These are phyloP conservation scores for Nycticorax nycticorax DNA, from an alignment of 2,113 vertebrate species.

Conservation along the genomic window DNA sequence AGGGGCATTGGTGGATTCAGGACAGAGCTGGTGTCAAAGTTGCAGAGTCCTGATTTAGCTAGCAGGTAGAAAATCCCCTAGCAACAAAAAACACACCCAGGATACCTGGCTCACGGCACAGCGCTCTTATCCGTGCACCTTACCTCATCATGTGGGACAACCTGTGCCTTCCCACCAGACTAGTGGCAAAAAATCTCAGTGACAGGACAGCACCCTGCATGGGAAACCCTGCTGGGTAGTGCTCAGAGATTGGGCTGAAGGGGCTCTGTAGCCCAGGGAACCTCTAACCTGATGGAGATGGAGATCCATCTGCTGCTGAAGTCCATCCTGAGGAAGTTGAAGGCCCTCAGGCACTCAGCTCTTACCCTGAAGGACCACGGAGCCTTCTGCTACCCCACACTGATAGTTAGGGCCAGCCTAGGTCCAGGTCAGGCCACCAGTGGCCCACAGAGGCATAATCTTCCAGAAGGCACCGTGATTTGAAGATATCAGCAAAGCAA, in stretches of 20 bases:
- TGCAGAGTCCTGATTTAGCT: background rate
- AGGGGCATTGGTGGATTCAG: background rate
- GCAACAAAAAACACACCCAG: background rate
- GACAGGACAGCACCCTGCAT: background rate
- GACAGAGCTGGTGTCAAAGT: background rate
- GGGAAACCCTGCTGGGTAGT: background rate
- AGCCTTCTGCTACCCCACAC: background rate
- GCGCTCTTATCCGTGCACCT: background rate
- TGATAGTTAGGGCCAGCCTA: background rate
- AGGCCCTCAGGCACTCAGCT: background rate
- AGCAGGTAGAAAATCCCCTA: background rate
- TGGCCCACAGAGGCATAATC: background rate
- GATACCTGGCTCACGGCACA: background rate
- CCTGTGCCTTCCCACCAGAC: background rate
- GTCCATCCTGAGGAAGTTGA: background rate
- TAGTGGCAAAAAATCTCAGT: background rate
- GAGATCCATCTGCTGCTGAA: background rate
- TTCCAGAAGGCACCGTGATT: background rate
- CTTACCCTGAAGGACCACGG: background rate
- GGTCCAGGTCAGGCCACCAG: background rate
- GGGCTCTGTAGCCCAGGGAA: background rate
- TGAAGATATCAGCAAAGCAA: background rate
- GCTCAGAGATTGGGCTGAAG: background rate
- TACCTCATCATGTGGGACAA: background rate
- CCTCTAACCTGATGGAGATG: background rate